A percentile compares a stretch with the other conserved stretches of the same genome.
Conservation (phyloP, 2,113 vertebrate genomes). For the Eurypyga helias region DNA sequence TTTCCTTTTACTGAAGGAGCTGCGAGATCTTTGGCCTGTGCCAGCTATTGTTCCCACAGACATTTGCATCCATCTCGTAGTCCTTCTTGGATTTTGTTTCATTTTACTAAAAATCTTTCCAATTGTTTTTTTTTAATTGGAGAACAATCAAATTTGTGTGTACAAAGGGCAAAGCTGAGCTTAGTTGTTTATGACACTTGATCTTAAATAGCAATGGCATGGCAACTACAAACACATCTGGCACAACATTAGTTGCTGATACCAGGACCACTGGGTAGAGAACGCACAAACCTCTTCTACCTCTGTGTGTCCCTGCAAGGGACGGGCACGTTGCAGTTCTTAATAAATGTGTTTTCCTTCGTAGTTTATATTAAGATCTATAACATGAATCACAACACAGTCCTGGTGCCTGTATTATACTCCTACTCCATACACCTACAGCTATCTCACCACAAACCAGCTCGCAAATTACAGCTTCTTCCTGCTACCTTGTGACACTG, state of each 20-base stretch:
- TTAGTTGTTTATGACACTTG: not conserved
- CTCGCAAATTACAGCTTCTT: constrained; percentile 38
- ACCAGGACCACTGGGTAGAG: not conserved
- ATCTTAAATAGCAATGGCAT: not conserved
- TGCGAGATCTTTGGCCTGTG: not conserved
- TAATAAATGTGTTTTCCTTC: constrained; percentile 38
- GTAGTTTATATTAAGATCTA: constrained; percentile 50
- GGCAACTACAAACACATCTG: not conserved
- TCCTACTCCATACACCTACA: constrained; percentile 40
- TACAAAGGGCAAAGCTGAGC: not conserved
- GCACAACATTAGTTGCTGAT: not conserved
- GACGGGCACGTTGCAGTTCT: not conserved
- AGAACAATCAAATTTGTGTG: not conserved
- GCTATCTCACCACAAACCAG: not conserved
- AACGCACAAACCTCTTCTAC: not conserved
- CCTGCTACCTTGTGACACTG: not conserved
- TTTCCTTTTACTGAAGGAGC: not conserved
- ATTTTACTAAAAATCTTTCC: not conserved
- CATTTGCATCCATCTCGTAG: not conserved
- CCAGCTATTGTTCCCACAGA: not conserved
- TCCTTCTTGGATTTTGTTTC: not conserved
- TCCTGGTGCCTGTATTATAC: constrained; percentile 5
- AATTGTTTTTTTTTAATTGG: not conserved
- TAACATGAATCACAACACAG: constrained; percentile 43
- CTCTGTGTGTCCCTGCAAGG: not conserved